These are phyloP conservation scores for Ganaspis brasiliensis DNA, from an alignment of 2,888 invertebrate species.

Conservation along the genomic window DNA sequence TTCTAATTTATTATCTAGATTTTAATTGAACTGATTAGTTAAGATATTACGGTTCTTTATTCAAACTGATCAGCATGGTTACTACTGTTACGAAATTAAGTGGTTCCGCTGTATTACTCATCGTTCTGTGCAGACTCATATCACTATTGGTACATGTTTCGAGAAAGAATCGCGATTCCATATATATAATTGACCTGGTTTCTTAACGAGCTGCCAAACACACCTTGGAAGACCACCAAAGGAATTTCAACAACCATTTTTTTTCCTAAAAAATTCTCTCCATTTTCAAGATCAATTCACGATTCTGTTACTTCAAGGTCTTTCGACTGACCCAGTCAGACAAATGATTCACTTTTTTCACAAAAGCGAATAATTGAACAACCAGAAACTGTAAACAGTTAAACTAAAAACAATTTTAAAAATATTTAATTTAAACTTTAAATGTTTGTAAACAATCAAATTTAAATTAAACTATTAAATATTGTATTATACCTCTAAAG, in stretches of 20 bases:
- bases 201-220: slow-evolving; percentile 66
- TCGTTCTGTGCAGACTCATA: slow-evolving; percentile 57
- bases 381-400: not conserved
- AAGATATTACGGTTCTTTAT: slow-evolving; percentile 29
- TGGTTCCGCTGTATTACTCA: slow-evolving; percentile 52
- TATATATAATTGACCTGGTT: slow-evolving; percentile 69
- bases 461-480: not conserved
- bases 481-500: not conserved
- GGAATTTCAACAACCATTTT: slow-evolving; percentile 33
- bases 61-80: slow-evolving; percentile 15
- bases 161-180: slow-evolving; percentile 66
- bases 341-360: slow-evolving; percentile 3
- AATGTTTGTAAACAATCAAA: too few species aligned
- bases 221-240: slow-evolving; percentile 51
- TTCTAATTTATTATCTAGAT: too few species aligned
- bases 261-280: slow-evolving; percentile 30
- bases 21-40: not conserved
- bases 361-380: not conserved
- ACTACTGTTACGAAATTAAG: slow-evolving; percentile 57
- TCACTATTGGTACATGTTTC: slow-evolving; percentile 59
- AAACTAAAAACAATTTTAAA: too few species aligned
- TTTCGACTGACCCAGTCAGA: slow-evolving; percentile 9
- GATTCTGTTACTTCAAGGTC: not conserved
- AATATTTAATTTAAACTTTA: too few species aligned
- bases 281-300: slow-evolving; percentile 24